A percentile compares a stretch with the other conserved stretches of the same genome.
Evolutionary conservation across 1,140 invertebrate species (phyloP).

Genomic region (Orius insidiosus): DNA sequence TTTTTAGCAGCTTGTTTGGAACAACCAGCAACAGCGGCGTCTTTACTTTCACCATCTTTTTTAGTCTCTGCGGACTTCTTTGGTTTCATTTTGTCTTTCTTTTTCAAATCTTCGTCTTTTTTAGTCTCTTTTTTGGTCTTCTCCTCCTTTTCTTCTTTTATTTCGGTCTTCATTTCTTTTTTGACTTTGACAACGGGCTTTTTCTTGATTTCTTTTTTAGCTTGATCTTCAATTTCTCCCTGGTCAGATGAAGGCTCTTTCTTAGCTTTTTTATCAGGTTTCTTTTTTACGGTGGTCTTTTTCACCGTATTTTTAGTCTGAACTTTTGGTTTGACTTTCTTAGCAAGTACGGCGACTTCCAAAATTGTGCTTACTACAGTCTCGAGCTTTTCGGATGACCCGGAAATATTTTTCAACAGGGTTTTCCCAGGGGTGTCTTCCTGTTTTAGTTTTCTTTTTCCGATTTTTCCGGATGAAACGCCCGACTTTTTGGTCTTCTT

Average conservation of each 20-base stretch:
- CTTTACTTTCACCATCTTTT: slow-evolving; percentile 15
- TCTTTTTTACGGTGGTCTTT: slow-evolving; percentile 5
- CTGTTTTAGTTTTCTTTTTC: slow-evolving; percentile 2
- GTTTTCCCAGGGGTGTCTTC: not conserved
- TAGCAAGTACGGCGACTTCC: slow-evolving; percentile 9
- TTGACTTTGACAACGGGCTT: slow-evolving; percentile 15
- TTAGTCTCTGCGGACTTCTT: slow-evolving; percentile 26
- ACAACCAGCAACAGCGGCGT: not conserved
- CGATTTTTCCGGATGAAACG: slow-evolving; percentile 8
- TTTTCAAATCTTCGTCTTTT: slow-evolving; percentile 25
- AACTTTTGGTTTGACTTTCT: slow-evolving; percentile 10
- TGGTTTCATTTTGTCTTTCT: slow-evolving; percentile 22
- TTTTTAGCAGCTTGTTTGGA: slow-evolving; percentile 3
- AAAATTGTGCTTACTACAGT: slow-evolving; percentile 8
- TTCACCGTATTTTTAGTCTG: slow-evolving; percentile 1
- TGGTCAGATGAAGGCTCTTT: too few species aligned
- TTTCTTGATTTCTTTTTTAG: slow-evolving; percentile 8
- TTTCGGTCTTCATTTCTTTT: slow-evolving; percentile 22
- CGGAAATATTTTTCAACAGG: slow-evolving; percentile 11
- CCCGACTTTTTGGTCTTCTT: slow-evolving; percentile 9
- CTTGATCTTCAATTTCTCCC: slow-evolving; percentile 10
- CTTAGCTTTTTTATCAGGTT: too few species aligned
- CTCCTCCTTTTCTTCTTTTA: slow-evolving; percentile 11
- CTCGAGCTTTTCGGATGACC: slow-evolving; percentile 6
- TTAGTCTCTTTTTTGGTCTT: slow-evolving; percentile 20